Conservation (phyloP, 2,888 invertebrate species). For the Disparrhopalites patrizii region DNA sequence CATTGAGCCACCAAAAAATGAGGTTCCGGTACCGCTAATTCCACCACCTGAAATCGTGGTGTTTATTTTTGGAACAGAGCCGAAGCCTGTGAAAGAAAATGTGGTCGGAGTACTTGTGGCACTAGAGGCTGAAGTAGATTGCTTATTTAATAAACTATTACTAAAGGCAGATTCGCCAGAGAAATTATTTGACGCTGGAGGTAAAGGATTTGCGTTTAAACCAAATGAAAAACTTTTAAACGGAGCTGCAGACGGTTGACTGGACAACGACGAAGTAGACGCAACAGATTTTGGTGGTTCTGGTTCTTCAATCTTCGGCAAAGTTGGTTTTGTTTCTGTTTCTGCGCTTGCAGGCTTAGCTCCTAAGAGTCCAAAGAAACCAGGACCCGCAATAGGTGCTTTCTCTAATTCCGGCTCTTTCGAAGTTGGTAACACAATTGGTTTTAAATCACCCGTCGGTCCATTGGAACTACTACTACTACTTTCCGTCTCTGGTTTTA, state of each 20-base stretch:
- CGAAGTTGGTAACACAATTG: no score
- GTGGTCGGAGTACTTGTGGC: neutral
- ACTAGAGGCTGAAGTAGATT: neutral
- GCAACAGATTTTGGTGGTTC: neutral
- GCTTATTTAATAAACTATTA: neutral
- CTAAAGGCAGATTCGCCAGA: neutral
- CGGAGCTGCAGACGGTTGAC: neutral
- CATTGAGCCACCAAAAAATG: slow-evolving; percentile 1
- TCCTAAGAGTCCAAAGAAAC: neutral
- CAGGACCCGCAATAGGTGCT: neutral
- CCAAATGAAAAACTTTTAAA: slow-evolving; percentile 5
- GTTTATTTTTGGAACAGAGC: neutral
- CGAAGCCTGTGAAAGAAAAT: neutral
- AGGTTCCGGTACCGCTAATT: neutral
- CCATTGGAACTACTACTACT: neutral
- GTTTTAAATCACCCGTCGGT: neutral
- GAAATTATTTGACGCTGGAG: neutral
- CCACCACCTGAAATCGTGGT: neutral
- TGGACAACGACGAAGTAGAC: neutral
- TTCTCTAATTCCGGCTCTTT: neutral
- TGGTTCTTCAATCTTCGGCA: neutral
- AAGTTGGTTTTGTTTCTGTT: neutral
- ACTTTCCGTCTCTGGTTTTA: neutral
- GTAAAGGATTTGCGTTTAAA: neutral
- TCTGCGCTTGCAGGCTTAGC: neutral